Evolutionary conservation across 2,888 invertebrate genomes (phyloP).

Genomic region (Operophtera brumata): DNA sequence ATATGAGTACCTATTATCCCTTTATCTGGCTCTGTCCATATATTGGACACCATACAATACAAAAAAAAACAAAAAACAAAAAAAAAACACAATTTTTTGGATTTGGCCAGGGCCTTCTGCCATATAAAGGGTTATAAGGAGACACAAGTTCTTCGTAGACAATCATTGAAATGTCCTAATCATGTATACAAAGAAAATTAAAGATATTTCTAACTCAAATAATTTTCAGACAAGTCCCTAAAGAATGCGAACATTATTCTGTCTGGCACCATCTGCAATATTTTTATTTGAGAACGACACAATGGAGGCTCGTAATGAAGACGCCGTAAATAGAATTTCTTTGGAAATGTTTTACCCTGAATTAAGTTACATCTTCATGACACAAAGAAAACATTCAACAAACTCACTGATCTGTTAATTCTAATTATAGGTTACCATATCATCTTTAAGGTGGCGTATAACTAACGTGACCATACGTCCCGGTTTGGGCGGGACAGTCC

Average conservation of each 20-base stretch:
- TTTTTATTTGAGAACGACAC: slow-evolving; percentile 39
- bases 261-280: slow-evolving; percentile 42
- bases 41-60: no score
- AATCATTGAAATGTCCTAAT: background rate
- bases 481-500: no score
- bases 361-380: slow-evolving; percentile 5
- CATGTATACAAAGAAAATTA: background rate
- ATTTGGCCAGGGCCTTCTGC: no score
- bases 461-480: no score
- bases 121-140: no score
- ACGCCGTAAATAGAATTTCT: slow-evolving; percentile 31
- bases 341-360: slow-evolving; percentile 10
- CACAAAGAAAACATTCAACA: slow-evolving; percentile 7
- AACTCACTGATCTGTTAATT: slow-evolving; percentile 13
- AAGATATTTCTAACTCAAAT: background rate
- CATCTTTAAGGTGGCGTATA: no score
- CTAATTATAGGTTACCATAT: no score
- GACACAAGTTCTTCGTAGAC: no score
- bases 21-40: no score
- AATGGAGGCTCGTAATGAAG: slow-evolving; percentile 37
- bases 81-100: no score
- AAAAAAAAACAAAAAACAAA: no score
- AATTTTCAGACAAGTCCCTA: slow-evolving; percentile 5
- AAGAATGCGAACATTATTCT: slow-evolving; percentile 28
- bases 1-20: no score